Base-by-base conservation (phyloP, 1,140 invertebrate species). In the Rhopalosiphum maidis region DNA sequence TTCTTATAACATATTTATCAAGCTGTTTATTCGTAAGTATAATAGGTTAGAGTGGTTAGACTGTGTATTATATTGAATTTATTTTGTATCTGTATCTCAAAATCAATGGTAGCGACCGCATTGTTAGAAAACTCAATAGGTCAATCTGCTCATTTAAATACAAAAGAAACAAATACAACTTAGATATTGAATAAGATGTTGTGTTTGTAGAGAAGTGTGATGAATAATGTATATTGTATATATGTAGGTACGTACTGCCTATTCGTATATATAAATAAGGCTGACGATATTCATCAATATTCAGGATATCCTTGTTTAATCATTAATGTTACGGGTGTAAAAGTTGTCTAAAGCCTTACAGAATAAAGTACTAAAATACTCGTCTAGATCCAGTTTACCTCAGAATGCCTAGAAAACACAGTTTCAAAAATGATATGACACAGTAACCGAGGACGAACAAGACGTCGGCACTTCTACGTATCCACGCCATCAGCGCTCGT, bases 361-460 rank as follows among this genome's bases (percentile, higher is more conserved):
- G 60, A 77, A 77, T n/a, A 77, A 77, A 77, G 18, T 86, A 46
- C 25, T 86, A 86, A 3, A 43, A 46, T n/a, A 86, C 25, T 41
- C 22, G 37, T 25, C 43, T 46, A 37, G 41, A 25, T 51, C 3
- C 92, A 95, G 48, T 95, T 94, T 95, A 96, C 94, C 96, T 95
- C 60, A 98, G 96, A 94, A 98, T 98, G 48, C 97, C 98, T 54
- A 98, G 96, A 96, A 98, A 98, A 95, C 98, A 98, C 94, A 98
- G 96, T 95, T 98, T 98, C 87, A 98, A 96, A 95, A 98, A 98
- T 93, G 98, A 97, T 94, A 98, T 97, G 68, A 98, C 98, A 95
- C 98, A 98, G 95, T 98, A 98, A 21, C 98, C 98, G 86, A 98
- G 95, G 37, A 98, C 97, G 94, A 98, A 98, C 21, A 98, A 96